Conservation (phyloP, 2,797 vertebrate genomes). For the Semaprochilodus insignis region DNA sequence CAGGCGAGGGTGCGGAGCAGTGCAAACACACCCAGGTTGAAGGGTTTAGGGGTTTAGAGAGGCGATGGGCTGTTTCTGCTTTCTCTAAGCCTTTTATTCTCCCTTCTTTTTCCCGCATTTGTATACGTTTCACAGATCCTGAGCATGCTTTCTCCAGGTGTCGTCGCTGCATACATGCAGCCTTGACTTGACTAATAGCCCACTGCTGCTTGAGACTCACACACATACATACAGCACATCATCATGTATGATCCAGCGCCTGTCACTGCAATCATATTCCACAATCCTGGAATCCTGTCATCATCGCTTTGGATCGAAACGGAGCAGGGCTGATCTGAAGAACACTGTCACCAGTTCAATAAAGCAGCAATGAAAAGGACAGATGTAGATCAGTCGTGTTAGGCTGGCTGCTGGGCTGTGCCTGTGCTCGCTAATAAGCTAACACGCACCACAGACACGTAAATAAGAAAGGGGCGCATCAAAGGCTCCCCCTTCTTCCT, state of each 20-base stretch:
- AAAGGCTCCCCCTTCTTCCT: not conserved
- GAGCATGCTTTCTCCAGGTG: not conserved
- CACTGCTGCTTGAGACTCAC: not conserved
- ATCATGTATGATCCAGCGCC: conserved; percentile 13
- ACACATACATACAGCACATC: not conserved
- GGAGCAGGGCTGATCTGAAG: not conserved
- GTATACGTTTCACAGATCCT: not conserved
- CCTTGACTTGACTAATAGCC: not conserved
- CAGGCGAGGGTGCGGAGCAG: not conserved
- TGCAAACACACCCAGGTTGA: conserved; percentile 33
- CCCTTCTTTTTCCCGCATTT: not conserved
- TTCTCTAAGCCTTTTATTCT: not conserved
- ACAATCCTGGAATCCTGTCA: conserved; percentile 1
- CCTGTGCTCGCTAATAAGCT: conserved; percentile 27
- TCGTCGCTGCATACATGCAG: not conserved
- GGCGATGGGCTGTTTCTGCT: not conserved
- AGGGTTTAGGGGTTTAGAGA: not conserved
- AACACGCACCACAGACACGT: not conserved
- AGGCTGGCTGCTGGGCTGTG: not conserved
- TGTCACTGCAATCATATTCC: conserved; percentile 17
- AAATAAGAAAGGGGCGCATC: not conserved
- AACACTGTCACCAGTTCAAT: not conserved
- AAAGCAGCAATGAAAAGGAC: not conserved
- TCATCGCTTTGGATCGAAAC: conserved; percentile 1
- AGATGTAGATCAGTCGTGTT: not conserved